Base-by-base conservation (phyloP, 2,797 vertebrate genomes). In the Neomorphus geoffroyi region DNA sequence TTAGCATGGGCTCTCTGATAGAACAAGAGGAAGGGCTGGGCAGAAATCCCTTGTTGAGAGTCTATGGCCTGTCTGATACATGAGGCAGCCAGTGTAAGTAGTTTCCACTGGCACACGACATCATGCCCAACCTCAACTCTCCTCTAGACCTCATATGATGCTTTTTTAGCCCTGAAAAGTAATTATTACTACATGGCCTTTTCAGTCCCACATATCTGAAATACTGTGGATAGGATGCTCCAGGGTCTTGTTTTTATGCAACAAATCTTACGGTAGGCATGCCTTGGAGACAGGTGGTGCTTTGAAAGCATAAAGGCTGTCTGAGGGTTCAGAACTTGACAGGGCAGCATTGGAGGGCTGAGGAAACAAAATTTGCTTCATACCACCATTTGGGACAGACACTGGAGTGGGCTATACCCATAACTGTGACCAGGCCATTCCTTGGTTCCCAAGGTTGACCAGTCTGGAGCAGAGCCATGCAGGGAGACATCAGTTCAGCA, bases 41-140 rank as follows among this genome's bases (percentile, higher is more conserved):
- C 60, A 92, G 65, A 88, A 80, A 56, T 46, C 35, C 57, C 17
- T 30, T 22, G 4, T 5, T 45, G 39, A 54, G 37, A 74, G 23
- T 53, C 43, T 66, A 0, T 50, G 18, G 23, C 1, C 0, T 70
- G 15, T 53, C 27, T 53, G 13, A 41, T 41, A 24, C 1, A 53
- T 6, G 19, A 8, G 5, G 6, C 13, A 66, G 28, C 19, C 56
- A 82, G n/a, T n/a, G 32, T 6, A 57, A 37, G 23, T 37, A 75
- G 35, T n/a, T n/a, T n/a, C n/a, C 41, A 75, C 64, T 16, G 15
- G 32, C 32, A 78, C 46, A 17, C 16, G 66, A 80, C 23, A 56
- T 22, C 27, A 24, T 0, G 0, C 33, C 41, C 18, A n/a, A 17
- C 15, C 33, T 54, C 22, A 45, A 54, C 10, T 71, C 30, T 43